A percentile compares a stretch with the other conserved stretches of the same genome.
Evolutionary conservation across 37 sponge, comb jelly and placozoan species (phyloP).

Genomic region (Bolinopsis microptera): DNA sequence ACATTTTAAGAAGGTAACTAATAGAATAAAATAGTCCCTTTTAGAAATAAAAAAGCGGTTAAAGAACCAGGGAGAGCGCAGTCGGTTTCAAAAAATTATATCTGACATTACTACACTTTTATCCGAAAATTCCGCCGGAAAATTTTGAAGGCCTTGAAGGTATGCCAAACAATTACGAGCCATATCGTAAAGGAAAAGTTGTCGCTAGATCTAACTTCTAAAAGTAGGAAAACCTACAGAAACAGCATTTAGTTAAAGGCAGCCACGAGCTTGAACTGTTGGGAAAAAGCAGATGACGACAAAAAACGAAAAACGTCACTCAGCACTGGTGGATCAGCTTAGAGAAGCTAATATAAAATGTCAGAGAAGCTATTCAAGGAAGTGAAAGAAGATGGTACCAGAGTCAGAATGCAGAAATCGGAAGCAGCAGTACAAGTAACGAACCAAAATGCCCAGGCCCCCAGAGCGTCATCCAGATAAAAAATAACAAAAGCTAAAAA

Average conservation of each 20-base stretch:
- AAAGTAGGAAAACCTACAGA: not conserved
- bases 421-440: not conserved
- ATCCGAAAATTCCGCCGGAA: not conserved
- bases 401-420: not conserved
- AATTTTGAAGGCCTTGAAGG: not conserved
- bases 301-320: not conserved
- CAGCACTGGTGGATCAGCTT: not conserved
- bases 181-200: not conserved
- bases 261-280: not conserved
- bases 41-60: not conserved
- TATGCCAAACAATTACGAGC: not conserved
- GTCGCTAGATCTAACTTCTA: not conserved
- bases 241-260: not conserved
- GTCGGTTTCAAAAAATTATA: not conserved
- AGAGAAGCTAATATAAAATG: not conserved
- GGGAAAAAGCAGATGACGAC: not conserved
- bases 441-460: not conserved
- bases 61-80: no score
- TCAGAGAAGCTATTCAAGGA: not conserved
- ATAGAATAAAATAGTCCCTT: no score
- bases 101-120: not conserved
- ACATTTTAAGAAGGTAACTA: not conserved
- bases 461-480: not conserved
- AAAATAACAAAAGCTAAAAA: not conserved
- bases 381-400: not conserved